Evolutionary conservation across 1,140 invertebrate species (phyloP), one percentile per base, ranked within the genome.

Genomic region (Rhopalosiphum maidis): DNA sequence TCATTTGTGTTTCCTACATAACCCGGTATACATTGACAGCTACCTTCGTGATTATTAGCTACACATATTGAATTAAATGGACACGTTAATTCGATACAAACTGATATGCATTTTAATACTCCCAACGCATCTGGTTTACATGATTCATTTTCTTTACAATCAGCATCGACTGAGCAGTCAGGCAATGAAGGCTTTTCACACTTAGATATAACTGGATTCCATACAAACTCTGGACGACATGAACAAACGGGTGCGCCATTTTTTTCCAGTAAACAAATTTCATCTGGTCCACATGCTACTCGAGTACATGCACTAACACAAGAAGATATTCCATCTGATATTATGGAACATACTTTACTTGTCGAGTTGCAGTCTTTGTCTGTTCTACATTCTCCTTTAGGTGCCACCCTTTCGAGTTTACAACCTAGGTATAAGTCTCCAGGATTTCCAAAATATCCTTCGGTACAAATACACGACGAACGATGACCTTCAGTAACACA

Each of bases 1-100:
- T 98, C 98, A 94, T 98, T 98, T 1, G 97, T 96, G 95, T 98
- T 97, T 93, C 98, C 98, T n/a, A 97, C 96, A 95, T 96, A 98
- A 6, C 98, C 98, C 25, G 96, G 96, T 90, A 97, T 97, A 95
- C 98, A 98, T 88, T 96, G 96, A 94, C 98, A 98, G 94, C 97
- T 97, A 90, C 98, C 98, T 23, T 97, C 96, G 1, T 96, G 96
- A 94, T 99, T 99, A 15, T 96, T 96, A 1, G 97, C 97, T 15
- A 97, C 95, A 95, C 98, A 99, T 94, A 97, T 96, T 0, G 98
- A 97, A 95, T 98, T 98, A 89, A 96, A 96, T 0, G 98, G 97
- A 94, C 98, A 99, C 15, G 97, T 98, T 94, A 98, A 98, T 93
- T 96, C 96, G 46, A 96, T 95, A 94, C 98, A 99, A 54, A 97